These are phyloP conservation scores for Whitmania pigra DNA, from an alignment of 1,140 invertebrate genomes.

Conservation along the genomic window DNA sequence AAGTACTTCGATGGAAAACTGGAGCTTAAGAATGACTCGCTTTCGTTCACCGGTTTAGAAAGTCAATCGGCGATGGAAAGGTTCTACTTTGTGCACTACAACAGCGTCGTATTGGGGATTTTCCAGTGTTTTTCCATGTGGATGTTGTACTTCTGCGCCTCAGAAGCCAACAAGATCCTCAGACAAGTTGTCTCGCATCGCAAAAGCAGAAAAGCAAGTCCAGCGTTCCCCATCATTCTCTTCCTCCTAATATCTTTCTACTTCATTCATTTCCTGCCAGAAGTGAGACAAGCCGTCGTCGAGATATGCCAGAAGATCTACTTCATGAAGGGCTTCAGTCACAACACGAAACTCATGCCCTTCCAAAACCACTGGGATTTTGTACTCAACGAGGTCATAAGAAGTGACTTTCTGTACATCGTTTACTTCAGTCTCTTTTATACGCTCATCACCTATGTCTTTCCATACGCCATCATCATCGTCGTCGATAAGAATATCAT, in stretches of 20 bases:
- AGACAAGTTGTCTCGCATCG: background rate
- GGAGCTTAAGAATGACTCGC: background rate
- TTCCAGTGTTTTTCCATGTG: conserved; percentile 16
- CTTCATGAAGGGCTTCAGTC: background rate
- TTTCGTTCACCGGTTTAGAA: background rate
- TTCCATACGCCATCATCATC: conserved; percentile 14
- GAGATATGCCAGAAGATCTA: background rate
- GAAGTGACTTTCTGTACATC: conserved; percentile 13
- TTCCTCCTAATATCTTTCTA: background rate
- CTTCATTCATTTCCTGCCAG: background rate
- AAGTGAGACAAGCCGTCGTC: background rate
- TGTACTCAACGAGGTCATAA: background rate
- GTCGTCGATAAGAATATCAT: conserved; percentile 16
- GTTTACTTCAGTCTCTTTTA: conserved; percentile 15
- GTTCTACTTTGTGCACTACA: conserved; percentile 6
- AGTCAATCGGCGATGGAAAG: background rate
- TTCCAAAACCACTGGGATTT: conserved; percentile 20
- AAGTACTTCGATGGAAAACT: background rate
- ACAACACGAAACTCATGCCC: conserved; percentile 1
- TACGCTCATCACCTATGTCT: background rate
- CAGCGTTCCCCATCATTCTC: background rate
- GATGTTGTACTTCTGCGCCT: conserved; percentile 17
- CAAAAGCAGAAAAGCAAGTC: background rate
- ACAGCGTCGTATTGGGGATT: background rate
- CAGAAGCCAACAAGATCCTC: conserved; percentile 8